Evolutionary conservation across 2,113 vertebrate genomes (phyloP).

Genomic region (Xiphophorus maculatus): DNA sequence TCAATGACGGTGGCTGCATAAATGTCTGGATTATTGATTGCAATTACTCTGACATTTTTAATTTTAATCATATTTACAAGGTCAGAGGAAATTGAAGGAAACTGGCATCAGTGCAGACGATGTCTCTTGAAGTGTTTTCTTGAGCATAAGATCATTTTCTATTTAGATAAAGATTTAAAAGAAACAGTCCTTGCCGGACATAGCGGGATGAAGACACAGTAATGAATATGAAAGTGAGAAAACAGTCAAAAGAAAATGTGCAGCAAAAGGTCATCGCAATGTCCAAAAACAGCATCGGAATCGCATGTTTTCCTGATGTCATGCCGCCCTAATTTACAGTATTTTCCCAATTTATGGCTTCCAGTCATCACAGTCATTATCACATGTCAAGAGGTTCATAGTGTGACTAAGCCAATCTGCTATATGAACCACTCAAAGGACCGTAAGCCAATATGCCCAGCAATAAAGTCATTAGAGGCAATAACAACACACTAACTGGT

Average conservation of each 20-base stretch:
- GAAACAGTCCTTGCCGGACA: too few relatives aligned
- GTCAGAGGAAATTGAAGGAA: constrained; percentile 20
- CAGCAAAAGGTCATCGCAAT: too few relatives aligned
- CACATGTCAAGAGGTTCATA: not conserved
- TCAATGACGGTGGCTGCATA: not conserved
- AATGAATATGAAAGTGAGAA: too few relatives aligned
- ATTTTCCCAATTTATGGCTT: not conserved
- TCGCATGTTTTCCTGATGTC: too few relatives aligned
- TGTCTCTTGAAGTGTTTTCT: not conserved
- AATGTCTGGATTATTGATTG: not conserved
- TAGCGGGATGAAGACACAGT: too few relatives aligned
- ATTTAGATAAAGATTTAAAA: too few relatives aligned
- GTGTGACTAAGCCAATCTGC: not conserved
- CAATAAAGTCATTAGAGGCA: constrained; percentile 3
- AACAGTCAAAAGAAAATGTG: too few relatives aligned
- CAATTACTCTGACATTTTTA: too few relatives aligned
- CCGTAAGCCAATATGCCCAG: not conserved
- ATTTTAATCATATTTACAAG: constrained; percentile 1
- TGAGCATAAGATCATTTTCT: too few relatives aligned
- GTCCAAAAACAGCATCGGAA: too few relatives aligned
- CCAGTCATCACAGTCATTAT: constrained; percentile 7
- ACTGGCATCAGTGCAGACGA: not conserved
- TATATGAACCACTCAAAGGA: not conserved
- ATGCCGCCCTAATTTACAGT: not conserved
- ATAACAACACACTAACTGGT: not conserved